Conservation (phyloP, 2,888 invertebrate genomes). For the Carterocephalus palaemon region DNA sequence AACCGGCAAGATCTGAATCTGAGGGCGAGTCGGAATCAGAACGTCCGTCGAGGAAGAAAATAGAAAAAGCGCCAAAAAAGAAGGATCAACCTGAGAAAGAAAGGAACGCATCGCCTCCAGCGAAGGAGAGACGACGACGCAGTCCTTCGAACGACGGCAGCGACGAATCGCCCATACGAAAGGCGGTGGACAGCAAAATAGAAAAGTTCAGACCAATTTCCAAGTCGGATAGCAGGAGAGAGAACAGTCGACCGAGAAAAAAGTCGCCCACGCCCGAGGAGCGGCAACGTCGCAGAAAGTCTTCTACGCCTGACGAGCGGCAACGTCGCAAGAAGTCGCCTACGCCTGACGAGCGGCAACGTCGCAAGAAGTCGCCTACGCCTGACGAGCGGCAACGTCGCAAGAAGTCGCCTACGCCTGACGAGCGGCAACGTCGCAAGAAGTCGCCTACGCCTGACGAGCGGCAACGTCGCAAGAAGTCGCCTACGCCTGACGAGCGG, state of each 20-base stretch:
- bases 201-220: slow-evolving; percentile 46
- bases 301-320: slow-evolving; percentile 44
- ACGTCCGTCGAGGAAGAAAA: slow-evolving; percentile 41
- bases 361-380: slow-evolving; percentile 44
- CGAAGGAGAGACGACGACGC: slow-evolving; percentile 43
- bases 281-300: slow-evolving; percentile 37
- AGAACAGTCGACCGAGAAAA: slow-evolving; percentile 40
- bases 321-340: slow-evolving; percentile 44
- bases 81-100: slow-evolving; percentile 47
- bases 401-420: slow-evolving; percentile 46
- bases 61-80: slow-evolving; percentile 41
- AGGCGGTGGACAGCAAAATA: slow-evolving; percentile 36
- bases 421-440: slow-evolving; percentile 37
- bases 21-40: slow-evolving; percentile 59
- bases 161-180: slow-evolving; percentile 42
- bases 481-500: slow-evolving; percentile 44
- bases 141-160: slow-evolving; percentile 42
- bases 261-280: slow-evolving; percentile 48
- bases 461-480: slow-evolving; percentile 40
- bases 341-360: slow-evolving; percentile 42
- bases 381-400: slow-evolving; percentile 42
- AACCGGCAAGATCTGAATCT: slow-evolving; percentile 41
- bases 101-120: slow-evolving; percentile 37
- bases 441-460: slow-evolving; percentile 48
- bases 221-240: slow-evolving; percentile 44